Percentiles rank a stretch among this genome's conserved stretches.
phyloP scores from a whole-genome alignment of 2,113 vertebrate genomes.

The Stomatorhinus ivindoensis region DNA sequence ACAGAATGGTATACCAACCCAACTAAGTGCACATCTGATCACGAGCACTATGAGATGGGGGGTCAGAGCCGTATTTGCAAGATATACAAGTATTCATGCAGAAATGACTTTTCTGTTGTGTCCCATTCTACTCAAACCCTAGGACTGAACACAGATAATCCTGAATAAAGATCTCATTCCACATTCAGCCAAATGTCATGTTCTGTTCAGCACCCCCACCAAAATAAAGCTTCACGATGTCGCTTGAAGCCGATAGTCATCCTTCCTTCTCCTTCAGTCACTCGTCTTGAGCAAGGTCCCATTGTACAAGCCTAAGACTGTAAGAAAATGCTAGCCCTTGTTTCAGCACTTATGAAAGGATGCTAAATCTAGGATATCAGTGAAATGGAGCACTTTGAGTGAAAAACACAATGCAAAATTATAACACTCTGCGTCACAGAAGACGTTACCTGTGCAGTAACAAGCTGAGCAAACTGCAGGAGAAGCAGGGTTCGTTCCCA shows the following conservation, averaged over 20 bases:
- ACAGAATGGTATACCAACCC: background rate
- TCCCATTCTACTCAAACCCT: background rate
- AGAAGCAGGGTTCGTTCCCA: background rate
- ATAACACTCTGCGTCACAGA: background rate
- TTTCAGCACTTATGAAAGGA: background rate
- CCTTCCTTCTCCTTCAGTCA: background rate
- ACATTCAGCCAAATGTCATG: background rate
- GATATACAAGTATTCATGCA: background rate
- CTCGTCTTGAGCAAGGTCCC: background rate
- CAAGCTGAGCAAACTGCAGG: background rate
- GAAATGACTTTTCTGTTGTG: background rate
- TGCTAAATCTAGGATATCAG: background rate
- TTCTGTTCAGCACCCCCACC: background rate
- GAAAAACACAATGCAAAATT: background rate
- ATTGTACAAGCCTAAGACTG: background rate
- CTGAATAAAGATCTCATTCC: background rate
- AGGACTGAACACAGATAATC: background rate
- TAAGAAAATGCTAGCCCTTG: background rate
- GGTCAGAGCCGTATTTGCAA: background rate
- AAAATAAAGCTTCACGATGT: background rate
- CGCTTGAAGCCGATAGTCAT: background rate
- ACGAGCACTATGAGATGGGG: background rate
- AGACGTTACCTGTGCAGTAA: background rate
- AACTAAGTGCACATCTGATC: background rate
- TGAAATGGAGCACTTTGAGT: background rate